Percentiles rank a stretch among this genome's conserved stretches.
Conservation (phyloP, 2,113 vertebrate genomes). For the Zapornia atra region DNA sequence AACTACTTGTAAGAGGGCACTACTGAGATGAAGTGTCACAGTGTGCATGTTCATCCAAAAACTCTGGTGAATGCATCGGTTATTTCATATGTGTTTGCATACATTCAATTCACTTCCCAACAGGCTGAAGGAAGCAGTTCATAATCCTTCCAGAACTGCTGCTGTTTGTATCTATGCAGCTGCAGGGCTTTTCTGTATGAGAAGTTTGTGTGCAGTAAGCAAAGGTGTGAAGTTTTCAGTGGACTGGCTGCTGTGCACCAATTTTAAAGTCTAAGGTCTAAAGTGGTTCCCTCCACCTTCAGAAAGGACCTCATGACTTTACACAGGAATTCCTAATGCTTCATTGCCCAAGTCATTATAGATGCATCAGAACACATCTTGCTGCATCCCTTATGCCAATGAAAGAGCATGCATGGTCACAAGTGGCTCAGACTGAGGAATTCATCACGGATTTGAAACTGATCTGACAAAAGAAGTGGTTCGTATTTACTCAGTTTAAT, state of each 20-base stretch:
- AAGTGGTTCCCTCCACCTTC: background rate
- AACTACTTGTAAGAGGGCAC: background rate
- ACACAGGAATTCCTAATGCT: background rate
- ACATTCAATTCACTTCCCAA: background rate
- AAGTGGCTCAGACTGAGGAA: background rate
- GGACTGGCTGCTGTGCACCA: background rate
- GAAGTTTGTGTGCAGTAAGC: background rate
- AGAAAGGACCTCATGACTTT: background rate
- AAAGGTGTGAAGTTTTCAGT: background rate
- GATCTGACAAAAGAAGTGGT: background rate
- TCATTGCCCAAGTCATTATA: background rate
- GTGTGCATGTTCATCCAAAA: background rate
- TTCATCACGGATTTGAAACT: background rate
- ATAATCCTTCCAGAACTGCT: background rate
- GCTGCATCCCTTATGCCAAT: background rate
- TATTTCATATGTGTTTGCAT: background rate
- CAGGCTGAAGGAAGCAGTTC: background rate
- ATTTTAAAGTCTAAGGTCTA: background rate
- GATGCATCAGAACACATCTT: background rate
- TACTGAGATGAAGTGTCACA: background rate
- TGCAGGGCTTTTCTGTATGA: background rate
- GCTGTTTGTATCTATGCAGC: background rate
- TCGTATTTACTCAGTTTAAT: background rate
- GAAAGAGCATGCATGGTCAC: background rate
- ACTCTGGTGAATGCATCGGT: background rate